Evolutionary conservation across 2,113 vertebrate genomes (phyloP).

Genomic region (Ceyx melanurus): DNA sequence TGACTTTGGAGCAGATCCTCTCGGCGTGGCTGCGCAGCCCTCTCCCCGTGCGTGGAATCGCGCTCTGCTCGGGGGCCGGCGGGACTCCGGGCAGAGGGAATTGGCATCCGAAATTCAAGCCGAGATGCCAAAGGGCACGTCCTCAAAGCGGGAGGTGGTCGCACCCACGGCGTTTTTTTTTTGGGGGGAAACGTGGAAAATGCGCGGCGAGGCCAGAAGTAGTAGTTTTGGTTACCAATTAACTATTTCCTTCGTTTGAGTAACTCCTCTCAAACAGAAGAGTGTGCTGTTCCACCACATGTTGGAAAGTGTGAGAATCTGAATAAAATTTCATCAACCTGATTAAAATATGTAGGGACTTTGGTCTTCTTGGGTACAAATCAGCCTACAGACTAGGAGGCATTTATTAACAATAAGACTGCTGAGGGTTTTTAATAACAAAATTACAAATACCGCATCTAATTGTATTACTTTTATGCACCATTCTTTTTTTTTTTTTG

Average conservation of each 20-base stretch:
- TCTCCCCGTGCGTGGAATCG: not conserved
- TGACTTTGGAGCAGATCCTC: conserved; percentile 14
- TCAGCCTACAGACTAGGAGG: conserved; percentile 75
- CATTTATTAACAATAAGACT: conserved; percentile 80
- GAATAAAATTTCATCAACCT: conserved; percentile 78
- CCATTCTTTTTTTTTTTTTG: not conserved
- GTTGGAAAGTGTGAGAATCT: conserved; percentile 77
- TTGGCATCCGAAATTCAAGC: not conserved
- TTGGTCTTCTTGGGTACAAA: conserved; percentile 76
- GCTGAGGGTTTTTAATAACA: conserved; percentile 80
- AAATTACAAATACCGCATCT: conserved; percentile 81
- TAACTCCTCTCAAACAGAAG: conserved; percentile 84
- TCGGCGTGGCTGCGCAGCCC: not conserved
- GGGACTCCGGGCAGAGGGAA: not conserved
- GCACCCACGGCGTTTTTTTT: not conserved
- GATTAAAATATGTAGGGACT: conserved; percentile 78
- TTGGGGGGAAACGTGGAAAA: conserved; percentile 33
- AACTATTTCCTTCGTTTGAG: conserved; percentile 76
- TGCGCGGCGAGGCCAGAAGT: conserved; percentile 51
- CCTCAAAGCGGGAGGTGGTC: not conserved
- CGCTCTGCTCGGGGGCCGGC: not conserved
- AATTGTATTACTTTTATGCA: conserved; percentile 82
- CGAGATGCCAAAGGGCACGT: conserved; percentile 16
- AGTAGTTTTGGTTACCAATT: conserved; percentile 68
- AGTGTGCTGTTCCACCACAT: conserved; percentile 85